Evolutionary conservation across 2,888 invertebrate species (phyloP).

Genomic region (Hydrotaea diabolus): DNA sequence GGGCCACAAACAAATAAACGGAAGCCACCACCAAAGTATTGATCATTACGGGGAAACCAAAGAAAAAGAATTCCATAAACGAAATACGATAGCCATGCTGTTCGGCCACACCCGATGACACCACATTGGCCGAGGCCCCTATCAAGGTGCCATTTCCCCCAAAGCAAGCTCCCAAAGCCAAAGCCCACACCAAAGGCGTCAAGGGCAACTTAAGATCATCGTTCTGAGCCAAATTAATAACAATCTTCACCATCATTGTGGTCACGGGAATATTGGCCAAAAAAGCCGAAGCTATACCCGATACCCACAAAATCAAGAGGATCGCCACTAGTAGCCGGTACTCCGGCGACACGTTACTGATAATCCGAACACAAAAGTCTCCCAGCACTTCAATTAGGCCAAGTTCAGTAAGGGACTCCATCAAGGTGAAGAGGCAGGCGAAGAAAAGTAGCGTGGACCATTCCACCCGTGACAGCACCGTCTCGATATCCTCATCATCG

Average conservation of each 20-base stretch:
- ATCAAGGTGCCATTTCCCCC: slow-evolving; percentile 96
- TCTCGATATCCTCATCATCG: slow-evolving; percentile 89
- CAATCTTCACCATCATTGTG: slow-evolving; percentile 93
- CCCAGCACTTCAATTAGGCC: slow-evolving; percentile 92
- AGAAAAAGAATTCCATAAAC: slow-evolving; percentile 89
- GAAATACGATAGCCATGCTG: slow-evolving; percentile 93
- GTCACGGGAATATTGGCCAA: slow-evolving; percentile 95
- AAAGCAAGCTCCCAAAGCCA: slow-evolving; percentile 93
- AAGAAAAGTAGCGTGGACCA: slow-evolving; percentile 95
- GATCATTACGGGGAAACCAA: slow-evolving; percentile 92
- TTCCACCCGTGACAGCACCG: slow-evolving; percentile 90
- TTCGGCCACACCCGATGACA: slow-evolving; percentile 94
- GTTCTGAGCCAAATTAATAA: slow-evolving; percentile 86
- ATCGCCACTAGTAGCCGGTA: slow-evolving; percentile 86
- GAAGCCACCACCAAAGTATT: slow-evolving; percentile 85
- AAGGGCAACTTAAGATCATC: slow-evolving; percentile 86
- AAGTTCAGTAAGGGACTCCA: slow-evolving; percentile 91
- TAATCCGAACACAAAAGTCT: slow-evolving; percentile 84
- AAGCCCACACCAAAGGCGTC: slow-evolving; percentile 91
- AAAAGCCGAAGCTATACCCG: slow-evolving; percentile 91
- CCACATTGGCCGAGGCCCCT: slow-evolving; percentile 94
- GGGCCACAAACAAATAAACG: slow-evolving; percentile 86
- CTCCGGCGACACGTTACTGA: slow-evolving; percentile 84
- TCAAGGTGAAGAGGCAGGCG: slow-evolving; percentile 92
- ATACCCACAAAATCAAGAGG: slow-evolving; percentile 88